phyloP scores from a whole-genome alignment of 2,888 invertebrate species.

The Hipparchia sbordonii region DNA sequence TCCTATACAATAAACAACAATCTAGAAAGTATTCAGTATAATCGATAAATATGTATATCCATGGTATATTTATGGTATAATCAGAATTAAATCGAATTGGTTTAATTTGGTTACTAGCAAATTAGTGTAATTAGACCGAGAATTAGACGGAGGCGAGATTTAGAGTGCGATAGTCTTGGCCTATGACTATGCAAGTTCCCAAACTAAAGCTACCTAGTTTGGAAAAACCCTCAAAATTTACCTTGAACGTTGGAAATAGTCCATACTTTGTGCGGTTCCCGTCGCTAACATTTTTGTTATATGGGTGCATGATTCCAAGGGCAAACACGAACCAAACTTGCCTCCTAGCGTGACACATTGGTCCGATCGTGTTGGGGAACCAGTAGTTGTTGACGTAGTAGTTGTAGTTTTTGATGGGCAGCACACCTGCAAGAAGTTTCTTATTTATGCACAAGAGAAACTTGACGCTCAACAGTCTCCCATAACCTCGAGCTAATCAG shows the following conservation, averaged over 20 bases:
- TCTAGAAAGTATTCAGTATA: neutral
- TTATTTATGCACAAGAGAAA: neutral
- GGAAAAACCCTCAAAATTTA: constrained; percentile 38
- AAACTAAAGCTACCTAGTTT: neutral
- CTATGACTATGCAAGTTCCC: too few relatives aligned
- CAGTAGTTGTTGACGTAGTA: neutral
- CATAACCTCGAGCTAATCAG: too few relatives aligned
- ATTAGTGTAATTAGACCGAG: neutral
- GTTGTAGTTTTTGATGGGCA: constrained; percentile 42
- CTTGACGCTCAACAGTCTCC: too few relatives aligned
- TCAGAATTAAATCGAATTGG: neutral
- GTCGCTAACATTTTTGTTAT: constrained; percentile 50
- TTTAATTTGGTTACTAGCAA: neutral
- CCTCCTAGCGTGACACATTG: constrained; percentile 56
- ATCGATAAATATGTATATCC: too few relatives aligned
- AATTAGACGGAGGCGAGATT: too few relatives aligned
- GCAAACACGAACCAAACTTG: constrained; percentile 52
- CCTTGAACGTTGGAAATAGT: constrained; percentile 55
- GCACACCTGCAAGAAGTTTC: constrained; percentile 47
- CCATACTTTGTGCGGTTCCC: constrained; percentile 43
- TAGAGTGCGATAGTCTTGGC: too few relatives aligned
- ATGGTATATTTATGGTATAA: neutral
- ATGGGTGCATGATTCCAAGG: constrained; percentile 51
- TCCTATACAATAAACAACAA: neutral
- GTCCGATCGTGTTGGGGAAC: neutral